Conservation (phyloP, 2,113 vertebrate species). For the Pollachius pollachius region DNA sequence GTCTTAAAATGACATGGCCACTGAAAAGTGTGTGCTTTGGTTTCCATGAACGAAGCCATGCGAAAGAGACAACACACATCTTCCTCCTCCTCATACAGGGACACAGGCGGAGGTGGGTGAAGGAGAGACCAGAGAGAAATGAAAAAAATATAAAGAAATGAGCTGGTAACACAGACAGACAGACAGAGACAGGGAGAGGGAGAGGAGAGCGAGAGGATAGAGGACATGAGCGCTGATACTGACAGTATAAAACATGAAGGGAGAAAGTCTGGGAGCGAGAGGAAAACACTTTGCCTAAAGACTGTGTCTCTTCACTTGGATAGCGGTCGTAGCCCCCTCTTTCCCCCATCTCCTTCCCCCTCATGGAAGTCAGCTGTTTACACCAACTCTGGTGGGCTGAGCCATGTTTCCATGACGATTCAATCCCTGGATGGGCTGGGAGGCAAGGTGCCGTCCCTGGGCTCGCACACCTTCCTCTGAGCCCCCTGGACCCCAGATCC, state of each 20-base stretch:
- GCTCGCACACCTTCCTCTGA: conserved; percentile 31
- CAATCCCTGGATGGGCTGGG: conserved; percentile 60
- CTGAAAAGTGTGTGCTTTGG: too few relatives aligned
- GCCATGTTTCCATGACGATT: conserved; percentile 74
- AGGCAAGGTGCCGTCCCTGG: conserved; percentile 46
- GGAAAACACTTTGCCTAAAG: conserved; percentile 41
- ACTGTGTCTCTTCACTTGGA: conserved; percentile 53
- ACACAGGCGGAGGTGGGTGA: too few relatives aligned
- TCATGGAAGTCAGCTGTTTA: conserved; percentile 70
- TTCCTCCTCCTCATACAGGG: too few relatives aligned
- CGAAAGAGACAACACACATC: too few relatives aligned
- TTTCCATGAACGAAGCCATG: too few relatives aligned
- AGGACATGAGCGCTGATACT: not conserved
- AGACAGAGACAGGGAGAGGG: too few relatives aligned
- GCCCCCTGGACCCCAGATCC: not conserved
- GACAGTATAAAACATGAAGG: not conserved
- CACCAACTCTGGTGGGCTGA: conserved; percentile 63
- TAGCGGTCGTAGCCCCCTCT: conserved; percentile 20
- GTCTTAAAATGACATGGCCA: too few relatives aligned
- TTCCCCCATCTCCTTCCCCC: not conserved
- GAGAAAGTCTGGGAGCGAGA: conserved; percentile 26
- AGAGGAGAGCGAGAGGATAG: not conserved
- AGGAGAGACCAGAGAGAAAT: too few relatives aligned
- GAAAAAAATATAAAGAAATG: too few relatives aligned
- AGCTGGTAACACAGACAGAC: too few relatives aligned